Evolutionary conservation across 2,113 vertebrate genomes (phyloP), one percentile per base, ranked within the genome.

Genomic region (Saimiri boliviensis): DNA sequence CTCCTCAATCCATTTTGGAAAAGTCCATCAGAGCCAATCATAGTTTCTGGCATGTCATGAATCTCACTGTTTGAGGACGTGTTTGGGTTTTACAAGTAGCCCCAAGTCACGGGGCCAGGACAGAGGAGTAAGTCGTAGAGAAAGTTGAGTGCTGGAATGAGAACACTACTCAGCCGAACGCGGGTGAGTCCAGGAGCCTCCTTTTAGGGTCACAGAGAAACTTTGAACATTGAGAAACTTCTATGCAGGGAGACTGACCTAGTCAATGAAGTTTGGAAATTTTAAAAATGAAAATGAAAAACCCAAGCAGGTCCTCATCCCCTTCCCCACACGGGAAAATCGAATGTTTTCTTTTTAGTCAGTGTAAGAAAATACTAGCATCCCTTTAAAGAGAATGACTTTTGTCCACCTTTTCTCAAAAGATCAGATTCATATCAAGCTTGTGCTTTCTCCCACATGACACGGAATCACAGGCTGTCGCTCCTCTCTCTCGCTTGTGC

Each of bases 111-210:
- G 0, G 90, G 87, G 35, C 6, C 21, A 8, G 2, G 52, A 0
- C 21, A 8, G 60, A 2, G 0, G 1, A 32, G 9, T 6, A 17
- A 30, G 40, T 17, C 7, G 60, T 1, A 0, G 2, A 32, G 12
- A 4, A 17, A 35, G 54, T 13, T 42, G 25, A 37, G 21, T 16
- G 20, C 23, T 6, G 13, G 42, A 77, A 25, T 14, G 8, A 8
- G 0, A 52, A 19, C 13, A 14, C 2, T 12, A 45, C 16, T 37
- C 40, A 1, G 42, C 12, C 70, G 8, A 17, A 20, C 1, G 20
- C 5, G 11, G 63, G 63, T 10, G 23, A 0, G n/a, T n/a, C n/a
- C n/a, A n/a, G 52, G 54, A 49, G n/a, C 19, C 9, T 25, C 45
- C 32, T 49, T 13, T 2, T 21, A 10, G 30, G n/a, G 37, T 9